Evolutionary conservation across 2,797 vertebrate genomes (phyloP).

Genomic region (Danio choprae): DNA sequence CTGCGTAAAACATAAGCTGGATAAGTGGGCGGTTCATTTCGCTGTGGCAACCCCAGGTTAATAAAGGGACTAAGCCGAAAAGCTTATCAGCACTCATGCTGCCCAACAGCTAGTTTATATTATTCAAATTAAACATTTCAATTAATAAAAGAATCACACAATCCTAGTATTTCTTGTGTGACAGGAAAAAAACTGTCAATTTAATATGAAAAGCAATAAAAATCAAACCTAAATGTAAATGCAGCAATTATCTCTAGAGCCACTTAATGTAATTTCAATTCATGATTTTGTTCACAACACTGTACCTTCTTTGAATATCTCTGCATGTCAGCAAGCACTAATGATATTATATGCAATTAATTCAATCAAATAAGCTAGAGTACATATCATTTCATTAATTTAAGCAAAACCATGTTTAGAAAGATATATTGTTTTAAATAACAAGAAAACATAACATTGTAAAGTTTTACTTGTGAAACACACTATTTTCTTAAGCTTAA

Average conservation of each 20-base stretch:
- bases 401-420: not conserved
- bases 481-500: not conserved
- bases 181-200: not conserved
- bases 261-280: not conserved
- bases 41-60: too few relatives aligned
- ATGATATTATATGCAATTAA: not conserved
- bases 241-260: not conserved
- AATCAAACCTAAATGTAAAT: not conserved
- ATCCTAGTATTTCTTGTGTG: not conserved
- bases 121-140: too few relatives aligned
- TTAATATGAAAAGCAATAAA: not conserved
- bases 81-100: too few relatives aligned
- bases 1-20: too few relatives aligned
- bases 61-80: too few relatives aligned
- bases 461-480: not conserved
- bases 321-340: not conserved
- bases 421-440: not conserved
- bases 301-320: too few relatives aligned
- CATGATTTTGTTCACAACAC: not conserved
- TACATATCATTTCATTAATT: not conserved
- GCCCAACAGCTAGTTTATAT: too few relatives aligned
- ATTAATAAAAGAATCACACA: too few relatives aligned
- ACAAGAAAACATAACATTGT: not conserved
- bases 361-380: not conserved
- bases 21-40: too few relatives aligned